Conservation (phyloP, 2,888 invertebrate species). For the Mactromeris polynyma region DNA sequence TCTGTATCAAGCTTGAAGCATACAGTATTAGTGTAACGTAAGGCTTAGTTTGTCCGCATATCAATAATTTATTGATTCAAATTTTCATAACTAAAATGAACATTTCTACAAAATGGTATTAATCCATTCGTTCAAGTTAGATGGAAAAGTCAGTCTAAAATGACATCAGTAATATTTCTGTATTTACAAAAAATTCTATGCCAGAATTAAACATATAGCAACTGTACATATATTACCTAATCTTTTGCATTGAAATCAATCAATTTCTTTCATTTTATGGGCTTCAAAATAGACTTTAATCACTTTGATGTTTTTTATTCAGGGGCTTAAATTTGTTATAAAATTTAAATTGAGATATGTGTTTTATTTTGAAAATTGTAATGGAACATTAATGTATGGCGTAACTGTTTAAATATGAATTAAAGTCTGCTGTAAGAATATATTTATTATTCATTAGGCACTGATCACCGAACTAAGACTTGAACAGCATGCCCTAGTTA, state of each 20-base stretch:
- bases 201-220: background rate
- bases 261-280: too few species aligned
- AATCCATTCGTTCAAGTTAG: background rate
- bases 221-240: too few species aligned
- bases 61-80: constrained; percentile 5
- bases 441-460: background rate
- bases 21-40: background rate
- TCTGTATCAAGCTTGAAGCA: background rate
- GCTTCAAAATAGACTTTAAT: too few species aligned
- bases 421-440: background rate
- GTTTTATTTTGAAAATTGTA: too few species aligned
- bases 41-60: background rate
- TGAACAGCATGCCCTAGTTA: constrained; percentile 37
- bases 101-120: background rate
- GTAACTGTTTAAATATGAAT: background rate
- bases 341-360: too few species aligned
- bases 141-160: background rate
- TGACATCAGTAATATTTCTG: background rate
- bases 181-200: background rate
- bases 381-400: too few species aligned
- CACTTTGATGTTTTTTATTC: too few species aligned
- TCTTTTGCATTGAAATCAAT: too few species aligned
- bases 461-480: background rate
- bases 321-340: too few species aligned
- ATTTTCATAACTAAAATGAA: background rate